Base-by-base conservation (phyloP, 2,113 vertebrate genomes). In the Cavia aperea region DNA sequence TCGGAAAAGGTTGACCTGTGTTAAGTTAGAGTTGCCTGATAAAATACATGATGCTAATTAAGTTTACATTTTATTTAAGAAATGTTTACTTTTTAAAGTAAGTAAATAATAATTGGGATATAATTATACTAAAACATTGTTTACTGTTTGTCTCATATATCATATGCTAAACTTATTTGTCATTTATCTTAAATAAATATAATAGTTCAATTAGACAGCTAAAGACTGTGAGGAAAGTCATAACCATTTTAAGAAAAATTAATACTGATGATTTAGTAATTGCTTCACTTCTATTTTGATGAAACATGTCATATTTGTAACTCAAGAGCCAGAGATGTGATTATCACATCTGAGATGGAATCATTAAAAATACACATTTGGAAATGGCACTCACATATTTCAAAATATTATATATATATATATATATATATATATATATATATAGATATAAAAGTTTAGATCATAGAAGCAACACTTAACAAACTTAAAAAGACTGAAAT, bases 11-110 rank as follows among this genome's bases (percentile, higher is more conserved):
- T 33, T 78, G 24, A 91, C 58, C 43, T 93, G 6, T 88, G 29
- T 29, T 93, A 23, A 29, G 56, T 4, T 84, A 49, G 24, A 26
- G 10, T 79, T 91, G 13, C n/a, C 62, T 70, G 14, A 60, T 75
- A 91, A 94, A 91, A 21, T 92, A 39, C 0, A 93, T 54, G 12
- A 56, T 11, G 31, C 13, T 7, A 43, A 11, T 87, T 89, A 78
- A 73, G 75, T 85, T 70, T 94, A n/a, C 46, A 89, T 95, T 87
- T 70, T n/a, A 87, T 60, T 51, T 87, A 93, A 85, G 33, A 33
- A 89, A 60, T 13, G 16, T 15, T 54, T 81, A 49, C 14, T 33
- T 73, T 87, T 65, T 54, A 31, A 23, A 54, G 13, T 73, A 92
- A 70, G 15, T 85, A 13, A 43, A 39, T 4, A 75, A 51, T 63